Conservation (phyloP, 1,140 invertebrate species). For the Parasteatoda tepidariorum region DNA sequence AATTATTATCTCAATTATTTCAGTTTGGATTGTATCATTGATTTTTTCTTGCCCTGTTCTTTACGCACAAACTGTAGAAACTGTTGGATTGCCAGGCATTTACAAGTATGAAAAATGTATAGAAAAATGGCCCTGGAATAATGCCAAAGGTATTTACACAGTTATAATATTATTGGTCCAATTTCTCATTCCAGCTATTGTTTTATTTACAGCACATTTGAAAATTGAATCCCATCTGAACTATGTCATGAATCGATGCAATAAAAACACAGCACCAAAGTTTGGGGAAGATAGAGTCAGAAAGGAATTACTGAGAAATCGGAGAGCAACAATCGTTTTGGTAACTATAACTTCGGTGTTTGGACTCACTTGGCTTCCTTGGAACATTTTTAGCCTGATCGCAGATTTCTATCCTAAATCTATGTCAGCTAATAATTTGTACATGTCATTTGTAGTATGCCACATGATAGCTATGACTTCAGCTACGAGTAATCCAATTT, state of each 20-base stretch:
- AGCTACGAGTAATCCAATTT: constrained; percentile 72
- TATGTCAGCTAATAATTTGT: constrained; percentile 66
- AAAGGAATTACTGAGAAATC: constrained; percentile 71
- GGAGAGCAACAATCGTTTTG: constrained; percentile 70
- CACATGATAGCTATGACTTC: constrained; percentile 73
- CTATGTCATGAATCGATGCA: constrained; percentile 19
- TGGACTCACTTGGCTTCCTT: constrained; percentile 71
- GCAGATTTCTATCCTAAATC: constrained; percentile 67
- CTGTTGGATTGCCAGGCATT: constrained; percentile 66
- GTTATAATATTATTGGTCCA: constrained; percentile 72
- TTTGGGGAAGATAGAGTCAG: constrained; percentile 63
- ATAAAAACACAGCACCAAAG: background rate
- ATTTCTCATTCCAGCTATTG: constrained; percentile 73
- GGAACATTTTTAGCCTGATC: constrained; percentile 72
- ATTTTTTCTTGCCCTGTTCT: constrained; percentile 71
- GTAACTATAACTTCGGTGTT: constrained; percentile 66
- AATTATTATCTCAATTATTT: constrained; percentile 65
- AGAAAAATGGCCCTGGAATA: constrained; percentile 68
- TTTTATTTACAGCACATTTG: constrained; percentile 72
- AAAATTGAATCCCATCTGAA: constrained; percentile 71
- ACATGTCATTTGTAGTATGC: constrained; percentile 72
- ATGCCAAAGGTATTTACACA: constrained; percentile 71
- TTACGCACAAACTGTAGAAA: constrained; percentile 70
- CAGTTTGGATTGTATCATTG: constrained; percentile 73
- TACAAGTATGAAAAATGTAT: constrained; percentile 69